Evolutionary conservation across 2,797 vertebrate genomes (phyloP).

Genomic region (Hippocampus kuda): DNA sequence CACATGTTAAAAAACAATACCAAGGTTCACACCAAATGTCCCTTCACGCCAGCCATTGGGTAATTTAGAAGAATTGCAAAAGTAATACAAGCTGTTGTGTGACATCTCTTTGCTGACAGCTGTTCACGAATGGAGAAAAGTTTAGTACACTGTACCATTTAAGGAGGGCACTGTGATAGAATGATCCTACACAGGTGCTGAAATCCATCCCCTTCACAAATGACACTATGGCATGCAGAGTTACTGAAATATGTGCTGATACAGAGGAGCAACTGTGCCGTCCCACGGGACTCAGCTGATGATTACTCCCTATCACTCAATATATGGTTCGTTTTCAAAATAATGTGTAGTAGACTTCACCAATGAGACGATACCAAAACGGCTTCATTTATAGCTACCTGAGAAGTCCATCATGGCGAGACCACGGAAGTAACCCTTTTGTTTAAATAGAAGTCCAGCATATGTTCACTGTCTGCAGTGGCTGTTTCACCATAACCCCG

Average conservation of each 20-base stretch:
- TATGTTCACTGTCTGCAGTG: not conserved
- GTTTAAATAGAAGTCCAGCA: not conserved
- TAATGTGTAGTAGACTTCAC: not conserved
- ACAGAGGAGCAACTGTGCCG: slow-evolving; percentile 1
- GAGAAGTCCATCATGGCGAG: not conserved
- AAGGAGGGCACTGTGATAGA: slow-evolving; percentile 2
- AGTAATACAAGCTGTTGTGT: not conserved
- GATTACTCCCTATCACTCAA: slow-evolving; percentile 1
- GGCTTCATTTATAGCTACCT: not conserved
- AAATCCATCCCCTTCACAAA: slow-evolving; percentile 5
- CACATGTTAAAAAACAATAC: not conserved
- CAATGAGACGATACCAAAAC: not conserved
- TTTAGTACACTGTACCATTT: not conserved
- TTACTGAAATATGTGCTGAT: slow-evolving; percentile 8
- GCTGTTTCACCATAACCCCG: not conserved
- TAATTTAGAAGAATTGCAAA: not conserved
- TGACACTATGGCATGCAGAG: slow-evolving; percentile 6
- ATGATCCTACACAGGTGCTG: slow-evolving; percentile 6
- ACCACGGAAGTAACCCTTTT: not conserved
- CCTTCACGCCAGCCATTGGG: not conserved
- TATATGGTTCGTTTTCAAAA: not conserved
- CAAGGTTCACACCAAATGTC: not conserved
- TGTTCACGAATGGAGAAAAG: slow-evolving; percentile 2
- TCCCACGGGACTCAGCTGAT: not conserved
- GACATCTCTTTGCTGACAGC: not conserved